Conservation (phyloP, 2,888 invertebrate species). For the Coelogynopora nodosa region DNA sequence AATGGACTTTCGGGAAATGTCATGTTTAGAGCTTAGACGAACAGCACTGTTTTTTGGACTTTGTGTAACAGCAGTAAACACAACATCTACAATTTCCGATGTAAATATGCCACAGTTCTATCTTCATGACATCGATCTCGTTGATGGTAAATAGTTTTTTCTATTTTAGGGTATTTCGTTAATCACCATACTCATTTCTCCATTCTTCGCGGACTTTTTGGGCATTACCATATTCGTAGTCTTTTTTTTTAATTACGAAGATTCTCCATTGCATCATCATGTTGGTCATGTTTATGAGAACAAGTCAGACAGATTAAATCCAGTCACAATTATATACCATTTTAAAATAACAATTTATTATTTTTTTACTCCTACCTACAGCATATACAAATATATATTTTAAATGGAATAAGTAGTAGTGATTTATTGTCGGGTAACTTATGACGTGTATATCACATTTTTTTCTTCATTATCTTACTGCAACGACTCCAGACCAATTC, state of each 20-base stretch:
- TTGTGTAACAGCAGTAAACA: not conserved
- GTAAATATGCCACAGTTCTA: not conserved
- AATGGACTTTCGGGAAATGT: not conserved
- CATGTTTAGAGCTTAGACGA: not conserved
- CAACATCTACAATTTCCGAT: not conserved
- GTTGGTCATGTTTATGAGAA: not conserved
- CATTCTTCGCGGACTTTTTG: not conserved
- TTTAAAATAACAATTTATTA: too few species aligned
- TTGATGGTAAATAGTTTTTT: not conserved
- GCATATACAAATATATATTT: too few species aligned
- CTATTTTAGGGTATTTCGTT: not conserved
- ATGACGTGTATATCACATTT: too few species aligned
- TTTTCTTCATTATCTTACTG: too few species aligned
- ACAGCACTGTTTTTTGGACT: not conserved
- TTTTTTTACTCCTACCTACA: too few species aligned
- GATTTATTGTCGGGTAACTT: too few species aligned
- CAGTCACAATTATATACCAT: too few species aligned
- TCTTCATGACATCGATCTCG: not conserved
- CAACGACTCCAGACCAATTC: not conserved
- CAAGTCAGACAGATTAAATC: too few species aligned
- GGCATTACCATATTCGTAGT: not conserved
- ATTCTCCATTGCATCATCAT: not conserved
- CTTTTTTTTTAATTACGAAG: not conserved
- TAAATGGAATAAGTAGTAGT: too few species aligned
- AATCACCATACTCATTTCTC: not conserved